These are phyloP conservation scores for Emys orbicularis DNA, from an alignment of 2,797 vertebrate genomes.

Conservation along the genomic window DNA sequence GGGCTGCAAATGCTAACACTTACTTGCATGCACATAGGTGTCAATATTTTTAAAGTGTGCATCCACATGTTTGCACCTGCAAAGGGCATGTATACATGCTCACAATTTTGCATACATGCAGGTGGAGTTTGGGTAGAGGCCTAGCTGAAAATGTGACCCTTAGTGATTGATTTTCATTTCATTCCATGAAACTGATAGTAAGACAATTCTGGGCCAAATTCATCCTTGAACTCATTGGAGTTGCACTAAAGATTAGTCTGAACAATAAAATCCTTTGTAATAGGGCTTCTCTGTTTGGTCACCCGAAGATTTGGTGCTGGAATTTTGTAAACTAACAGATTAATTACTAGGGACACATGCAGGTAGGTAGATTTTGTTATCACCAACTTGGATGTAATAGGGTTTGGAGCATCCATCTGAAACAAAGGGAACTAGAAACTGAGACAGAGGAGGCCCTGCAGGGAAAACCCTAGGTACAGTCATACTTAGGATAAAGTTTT, in stretches of 20 bases:
- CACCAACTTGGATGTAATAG: fast-evolving
- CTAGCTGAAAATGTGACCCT: not conserved
- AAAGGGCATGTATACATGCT: not conserved
- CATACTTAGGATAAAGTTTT: not conserved
- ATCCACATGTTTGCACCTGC: not conserved
- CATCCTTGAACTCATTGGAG: not conserved
- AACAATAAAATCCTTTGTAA: not conserved
- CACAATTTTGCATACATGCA: not conserved
- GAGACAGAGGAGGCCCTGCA: not conserved
- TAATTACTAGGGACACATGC: not conserved
- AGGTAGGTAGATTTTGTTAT: not conserved
- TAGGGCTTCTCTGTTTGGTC: not conserved
- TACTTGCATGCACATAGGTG: not conserved
- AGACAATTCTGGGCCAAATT: not conserved
- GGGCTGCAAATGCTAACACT: not conserved
- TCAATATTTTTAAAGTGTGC: not conserved
- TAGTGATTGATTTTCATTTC: fast-evolving
- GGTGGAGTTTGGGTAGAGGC: not conserved
- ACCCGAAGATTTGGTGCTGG: not conserved
- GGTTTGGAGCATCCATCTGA: not conserved
- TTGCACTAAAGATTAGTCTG: not conserved
- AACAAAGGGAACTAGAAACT: not conserved
- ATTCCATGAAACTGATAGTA: not conserved
- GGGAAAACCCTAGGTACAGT: not conserved
- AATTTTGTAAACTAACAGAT: fast-evolving